Base-by-base conservation (phyloP, 2,113 vertebrate genomes). In the Stigmatopora argus region DNA sequence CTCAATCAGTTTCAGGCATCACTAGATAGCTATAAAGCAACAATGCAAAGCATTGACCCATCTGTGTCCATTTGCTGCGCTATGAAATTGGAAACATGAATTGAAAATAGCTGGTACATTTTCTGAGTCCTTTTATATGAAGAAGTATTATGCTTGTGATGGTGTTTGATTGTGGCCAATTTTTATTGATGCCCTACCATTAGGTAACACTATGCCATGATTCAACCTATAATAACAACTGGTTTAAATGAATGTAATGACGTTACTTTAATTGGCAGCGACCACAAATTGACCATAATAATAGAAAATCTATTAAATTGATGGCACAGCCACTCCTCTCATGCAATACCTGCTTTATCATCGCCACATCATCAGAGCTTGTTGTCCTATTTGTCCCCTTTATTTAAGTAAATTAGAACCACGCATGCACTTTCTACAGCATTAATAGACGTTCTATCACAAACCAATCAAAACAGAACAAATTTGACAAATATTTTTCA, bases 1-100 rank as follows among this genome's bases (percentile, higher is more conserved):
- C 12, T 26, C 59, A 71, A 80, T 47, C 69, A 78, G 75, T 70
- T 69, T 61, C 62, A 44, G 64, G 70, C 76, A 78, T 87, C 86
- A 83, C 89, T 87, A 85, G 80, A 70, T 78, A 69, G 66, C 65
- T 78, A 71, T 70, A 70, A 81, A 81, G 53, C 46, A 79, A 62
- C 62, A 64, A 61, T 62, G 76, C 65, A 75, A 67, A 69, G 75
- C 62, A 44, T 70, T 77, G 75, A 81, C 72, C 70, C 78, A 64
- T 73, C 69, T 49, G 66, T 72, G 72, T 87, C 82, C 77, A 84
- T 86, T 80, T 77, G 63, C 65, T 71, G 69, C 81, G 71, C 65
- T 67, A 66, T 81, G 55, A 75, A 60, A 80, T 80, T 12, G 11
- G 38, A 41, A 53, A 53, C 51, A 53, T 53, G 51, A 21, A 53